phyloP scores from a whole-genome alignment of 2,113 vertebrate species.

The Uria lomvia region DNA sequence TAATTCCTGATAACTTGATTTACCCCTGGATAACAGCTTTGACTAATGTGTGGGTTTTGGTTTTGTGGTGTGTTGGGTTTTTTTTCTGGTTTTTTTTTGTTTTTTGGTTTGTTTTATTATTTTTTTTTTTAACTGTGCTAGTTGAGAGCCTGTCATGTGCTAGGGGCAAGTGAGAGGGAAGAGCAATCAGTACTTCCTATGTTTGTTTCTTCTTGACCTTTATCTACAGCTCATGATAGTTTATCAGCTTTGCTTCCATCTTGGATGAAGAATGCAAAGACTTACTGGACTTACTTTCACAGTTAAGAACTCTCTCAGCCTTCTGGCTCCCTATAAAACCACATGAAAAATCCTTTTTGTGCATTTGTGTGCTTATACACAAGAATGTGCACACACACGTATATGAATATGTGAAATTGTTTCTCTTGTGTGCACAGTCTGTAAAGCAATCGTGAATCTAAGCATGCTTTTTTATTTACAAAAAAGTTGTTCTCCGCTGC shows the following conservation, averaged over 20 bases:
- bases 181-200: background rate
- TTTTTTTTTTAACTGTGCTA: background rate
- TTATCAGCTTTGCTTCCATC: background rate
- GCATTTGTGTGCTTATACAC: background rate
- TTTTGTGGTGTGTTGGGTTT: background rate
- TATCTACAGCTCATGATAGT: background rate
- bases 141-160: background rate
- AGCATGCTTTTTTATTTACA: background rate
- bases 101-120: too few relatives aligned
- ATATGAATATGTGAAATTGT: background rate
- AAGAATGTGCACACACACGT: fast-evolving
- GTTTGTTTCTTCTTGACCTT: background rate
- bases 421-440: background rate
- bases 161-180: background rate
- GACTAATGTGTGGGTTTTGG: background rate
- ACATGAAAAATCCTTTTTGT: background rate
- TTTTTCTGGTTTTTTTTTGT: background rate
- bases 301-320: background rate
- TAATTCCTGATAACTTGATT: background rate
- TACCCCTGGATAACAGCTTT: background rate
- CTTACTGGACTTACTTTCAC: background rate
- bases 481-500: background rate
- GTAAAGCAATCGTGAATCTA: background rate
- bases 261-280: background rate
- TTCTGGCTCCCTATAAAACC: background rate